Percentiles rank a stretch among this genome's conserved stretches.
Conservation (phyloP, 2,888 invertebrate genomes). For the Osedax frankpressi region DNA sequence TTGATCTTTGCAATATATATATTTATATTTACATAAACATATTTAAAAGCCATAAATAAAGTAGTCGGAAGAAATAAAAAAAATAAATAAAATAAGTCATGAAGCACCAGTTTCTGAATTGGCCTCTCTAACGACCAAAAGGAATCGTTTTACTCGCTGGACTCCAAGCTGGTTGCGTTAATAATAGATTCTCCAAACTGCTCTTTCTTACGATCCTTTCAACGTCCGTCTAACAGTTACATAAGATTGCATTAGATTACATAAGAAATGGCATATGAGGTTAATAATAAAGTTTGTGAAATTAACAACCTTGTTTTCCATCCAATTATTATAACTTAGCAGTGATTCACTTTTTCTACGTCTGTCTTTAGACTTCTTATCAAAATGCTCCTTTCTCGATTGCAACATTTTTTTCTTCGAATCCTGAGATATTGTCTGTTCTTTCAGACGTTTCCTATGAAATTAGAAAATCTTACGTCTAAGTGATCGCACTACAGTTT, state of each 20-base stretch:
- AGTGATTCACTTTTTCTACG: not conserved
- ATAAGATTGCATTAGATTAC: too few relatives aligned
- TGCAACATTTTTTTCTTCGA: not conserved
- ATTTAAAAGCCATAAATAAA: too few relatives aligned
- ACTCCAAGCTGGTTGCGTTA: conserved; percentile 5
- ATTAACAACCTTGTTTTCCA: not conserved
- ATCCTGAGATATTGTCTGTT: not conserved
- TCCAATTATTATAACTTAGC: not conserved
- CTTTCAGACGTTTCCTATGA: not conserved
- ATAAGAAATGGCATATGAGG: too few relatives aligned
- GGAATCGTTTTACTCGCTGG: conserved; percentile 5
- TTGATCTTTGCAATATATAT: too few relatives aligned
- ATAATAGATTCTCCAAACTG: not conserved
- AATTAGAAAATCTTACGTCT: not conserved
- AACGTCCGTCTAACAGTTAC: too few relatives aligned
- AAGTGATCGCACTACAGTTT: not conserved
- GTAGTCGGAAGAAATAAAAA: too few relatives aligned
- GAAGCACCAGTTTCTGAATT: too few relatives aligned
- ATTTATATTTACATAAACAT: too few relatives aligned
- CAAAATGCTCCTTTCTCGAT: not conserved
- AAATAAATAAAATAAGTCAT: too few relatives aligned
- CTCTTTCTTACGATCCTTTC: too few relatives aligned
- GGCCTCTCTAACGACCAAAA: not conserved
- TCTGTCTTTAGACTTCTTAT: not conserved
- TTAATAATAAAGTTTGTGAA: too few relatives aligned